These are phyloP conservation scores for Drosophila sp. DNA, from an alignment of 1,140 invertebrate genomes.

Conservation along the genomic window DNA sequence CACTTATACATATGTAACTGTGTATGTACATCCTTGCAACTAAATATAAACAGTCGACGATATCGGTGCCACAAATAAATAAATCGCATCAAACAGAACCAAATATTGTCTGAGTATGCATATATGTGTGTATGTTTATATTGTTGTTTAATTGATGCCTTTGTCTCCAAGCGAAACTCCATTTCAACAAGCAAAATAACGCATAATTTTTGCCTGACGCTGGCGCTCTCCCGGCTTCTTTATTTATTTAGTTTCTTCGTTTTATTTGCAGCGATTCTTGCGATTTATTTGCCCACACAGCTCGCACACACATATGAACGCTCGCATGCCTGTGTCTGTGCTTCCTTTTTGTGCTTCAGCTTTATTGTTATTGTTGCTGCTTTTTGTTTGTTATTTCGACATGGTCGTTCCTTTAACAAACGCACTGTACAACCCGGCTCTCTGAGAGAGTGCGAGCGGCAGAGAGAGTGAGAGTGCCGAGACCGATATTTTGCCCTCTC, in stretches of 20 bases:
- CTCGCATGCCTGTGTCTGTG: conserved; percentile 25
- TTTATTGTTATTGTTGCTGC: conserved; percentile 42
- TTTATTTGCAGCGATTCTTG: conserved; percentile 39
- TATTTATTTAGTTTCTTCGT: conserved; percentile 54
- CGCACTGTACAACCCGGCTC: conserved; percentile 20
- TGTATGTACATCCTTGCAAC: conserved; percentile 48
- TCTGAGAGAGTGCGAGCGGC: conserved; percentile 10
- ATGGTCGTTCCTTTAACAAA: conserved; percentile 40
- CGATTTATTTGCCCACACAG: conserved; percentile 57
- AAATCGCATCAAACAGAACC: conserved; percentile 25
- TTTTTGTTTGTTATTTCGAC: conserved; percentile 48
- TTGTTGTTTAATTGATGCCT: conserved; percentile 49
- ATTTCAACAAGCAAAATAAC: conserved; percentile 40
- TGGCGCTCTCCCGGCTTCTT: conserved; percentile 43
- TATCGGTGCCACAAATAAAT: conserved; percentile 42
- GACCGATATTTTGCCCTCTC: neutral
- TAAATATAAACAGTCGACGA: conserved; percentile 49
- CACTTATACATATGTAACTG: conserved; percentile 1
- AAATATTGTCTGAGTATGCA: conserved; percentile 7
- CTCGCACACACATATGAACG: conserved; percentile 10
- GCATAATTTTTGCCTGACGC: conserved; percentile 50
- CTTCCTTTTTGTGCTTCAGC: conserved; percentile 52
- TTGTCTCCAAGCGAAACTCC: conserved; percentile 48
- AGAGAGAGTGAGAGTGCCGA: conserved; percentile 10
- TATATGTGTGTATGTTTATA: conserved; percentile 23